Evolutionary conservation across 92 coral and sea anemone genomes (phyloP).

Genomic region (Phenganax stokvisi): DNA sequence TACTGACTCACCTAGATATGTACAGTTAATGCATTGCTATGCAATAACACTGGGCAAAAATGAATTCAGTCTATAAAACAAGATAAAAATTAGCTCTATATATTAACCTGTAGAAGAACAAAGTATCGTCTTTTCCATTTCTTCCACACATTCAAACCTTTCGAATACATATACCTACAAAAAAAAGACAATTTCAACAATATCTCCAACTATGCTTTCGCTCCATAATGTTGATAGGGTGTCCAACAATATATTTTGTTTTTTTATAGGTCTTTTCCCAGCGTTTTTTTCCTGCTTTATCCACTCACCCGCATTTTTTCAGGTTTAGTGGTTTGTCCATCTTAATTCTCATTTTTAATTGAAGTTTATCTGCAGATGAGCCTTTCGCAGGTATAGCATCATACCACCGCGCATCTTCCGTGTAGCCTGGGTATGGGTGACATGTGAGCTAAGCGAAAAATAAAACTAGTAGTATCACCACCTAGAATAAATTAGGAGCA

Average conservation of each 20-base stretch:
- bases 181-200: neutral
- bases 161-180: conserved; percentile 63
- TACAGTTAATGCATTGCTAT: neutral
- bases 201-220: neutral
- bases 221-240: neutral
- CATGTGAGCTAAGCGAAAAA: conserved; percentile 52
- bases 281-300: neutral
- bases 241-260: neutral
- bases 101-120: conserved; percentile 68
- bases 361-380: conserved; percentile 63
- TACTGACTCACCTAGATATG: conserved; percentile 79
- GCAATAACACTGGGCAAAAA: neutral
- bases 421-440: conserved; percentile 80
- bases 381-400: conserved; percentile 66
- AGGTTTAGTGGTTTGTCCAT: conserved; percentile 97
- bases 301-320: conserved; percentile 84
- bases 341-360: conserved; percentile 78
- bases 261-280: neutral
- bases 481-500: neutral
- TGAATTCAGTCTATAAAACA: neutral
- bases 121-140: conserved; percentile 86
- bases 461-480: neutral
- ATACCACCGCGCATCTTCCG: conserved; percentile 76
- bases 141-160: conserved; percentile 86
- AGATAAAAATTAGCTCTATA: neutral